These are phyloP conservation scores for Geococcyx californianus DNA, from an alignment of 2,113 vertebrate species.

Conservation along the genomic window DNA sequence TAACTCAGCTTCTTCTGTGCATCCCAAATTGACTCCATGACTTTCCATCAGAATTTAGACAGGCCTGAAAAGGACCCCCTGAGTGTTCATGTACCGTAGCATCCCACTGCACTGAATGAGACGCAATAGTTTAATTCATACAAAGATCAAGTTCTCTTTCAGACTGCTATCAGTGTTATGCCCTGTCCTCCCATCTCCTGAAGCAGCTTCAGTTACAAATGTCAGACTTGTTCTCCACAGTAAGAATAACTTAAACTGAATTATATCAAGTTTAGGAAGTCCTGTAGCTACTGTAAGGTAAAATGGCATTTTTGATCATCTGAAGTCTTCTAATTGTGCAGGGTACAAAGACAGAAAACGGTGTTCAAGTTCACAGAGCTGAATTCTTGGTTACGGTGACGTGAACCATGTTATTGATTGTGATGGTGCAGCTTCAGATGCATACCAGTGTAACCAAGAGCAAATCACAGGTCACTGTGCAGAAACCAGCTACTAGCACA, in stretches of 20 bases:
- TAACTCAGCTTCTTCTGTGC: neutral
- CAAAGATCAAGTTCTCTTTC: neutral
- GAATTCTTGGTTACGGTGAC: neutral
- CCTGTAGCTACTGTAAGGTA: neutral
- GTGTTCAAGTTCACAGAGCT: neutral
- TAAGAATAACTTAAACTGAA: neutral
- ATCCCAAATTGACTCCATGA: neutral
- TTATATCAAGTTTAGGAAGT: neutral
- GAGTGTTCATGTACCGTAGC: neutral
- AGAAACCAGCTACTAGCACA: conserved; percentile 44
- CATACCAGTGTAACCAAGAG: neutral
- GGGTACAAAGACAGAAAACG: neutral
- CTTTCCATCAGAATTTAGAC: neutral
- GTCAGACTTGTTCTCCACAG: neutral
- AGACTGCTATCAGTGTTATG: neutral
- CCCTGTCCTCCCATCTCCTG: neutral
- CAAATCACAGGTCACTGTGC: conserved; percentile 28
- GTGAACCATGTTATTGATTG: neutral
- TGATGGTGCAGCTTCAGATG: neutral
- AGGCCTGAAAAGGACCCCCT: neutral
- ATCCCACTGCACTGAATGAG: neutral
- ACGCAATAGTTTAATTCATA: neutral
- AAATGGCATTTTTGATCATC: neutral
- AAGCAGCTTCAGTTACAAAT: neutral
- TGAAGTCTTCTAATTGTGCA: neutral